A percentile compares a stretch with the other conserved stretches of the same genome.
These are phyloP conservation scores for Clarias platycephalus DNA, from an alignment of 2,797 vertebrate species.

Conservation along the genomic window DNA sequence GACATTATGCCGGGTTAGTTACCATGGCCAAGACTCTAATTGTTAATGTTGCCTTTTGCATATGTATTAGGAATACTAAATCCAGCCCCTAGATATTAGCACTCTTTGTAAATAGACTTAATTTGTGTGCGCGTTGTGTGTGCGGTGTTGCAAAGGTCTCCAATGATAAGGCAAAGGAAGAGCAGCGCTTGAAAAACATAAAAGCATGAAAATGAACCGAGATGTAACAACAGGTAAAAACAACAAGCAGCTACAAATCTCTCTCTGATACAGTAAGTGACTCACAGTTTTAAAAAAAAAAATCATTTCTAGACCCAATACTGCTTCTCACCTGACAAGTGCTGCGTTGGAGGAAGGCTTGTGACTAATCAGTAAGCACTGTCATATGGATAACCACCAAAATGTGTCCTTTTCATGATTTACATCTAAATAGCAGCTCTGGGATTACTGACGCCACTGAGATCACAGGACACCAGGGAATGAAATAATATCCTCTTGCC, in stretches of 20 bases:
- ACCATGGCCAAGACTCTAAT: constrained; percentile 48
- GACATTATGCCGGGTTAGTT: constrained; percentile 45
- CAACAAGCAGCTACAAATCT: constrained; percentile 33
- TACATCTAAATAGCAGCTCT: constrained; percentile 36
- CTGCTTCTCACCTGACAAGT: constrained; percentile 30
- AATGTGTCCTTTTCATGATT: constrained; percentile 27
- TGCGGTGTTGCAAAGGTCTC: constrained; percentile 60
- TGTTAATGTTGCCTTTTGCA: constrained; percentile 50
- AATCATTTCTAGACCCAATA: constrained; percentile 45
- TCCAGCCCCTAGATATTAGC: constrained; percentile 59
- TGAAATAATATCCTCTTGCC: constrained; percentile 23
- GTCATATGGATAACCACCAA: constrained; percentile 29
- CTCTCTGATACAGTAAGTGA: constrained; percentile 3
- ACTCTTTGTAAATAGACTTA: constrained; percentile 59
- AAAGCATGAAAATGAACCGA: constrained; percentile 39
- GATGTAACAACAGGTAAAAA: constrained; percentile 31
- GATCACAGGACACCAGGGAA: constrained; percentile 27
- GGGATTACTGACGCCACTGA: constrained; percentile 27
- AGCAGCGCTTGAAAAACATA: constrained; percentile 26
- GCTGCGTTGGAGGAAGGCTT: constrained; percentile 25
- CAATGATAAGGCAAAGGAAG: constrained; percentile 36
- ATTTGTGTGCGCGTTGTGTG: constrained; percentile 61
- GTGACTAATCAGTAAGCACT: constrained; percentile 34
- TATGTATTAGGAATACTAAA: constrained; percentile 57
- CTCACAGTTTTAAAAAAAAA: constrained; percentile 42